A percentile compares a stretch with the other conserved stretches of the same genome.
phyloP scores from a whole-genome alignment of 1,140 invertebrate species.

The Procambarus clarkii region DNA sequence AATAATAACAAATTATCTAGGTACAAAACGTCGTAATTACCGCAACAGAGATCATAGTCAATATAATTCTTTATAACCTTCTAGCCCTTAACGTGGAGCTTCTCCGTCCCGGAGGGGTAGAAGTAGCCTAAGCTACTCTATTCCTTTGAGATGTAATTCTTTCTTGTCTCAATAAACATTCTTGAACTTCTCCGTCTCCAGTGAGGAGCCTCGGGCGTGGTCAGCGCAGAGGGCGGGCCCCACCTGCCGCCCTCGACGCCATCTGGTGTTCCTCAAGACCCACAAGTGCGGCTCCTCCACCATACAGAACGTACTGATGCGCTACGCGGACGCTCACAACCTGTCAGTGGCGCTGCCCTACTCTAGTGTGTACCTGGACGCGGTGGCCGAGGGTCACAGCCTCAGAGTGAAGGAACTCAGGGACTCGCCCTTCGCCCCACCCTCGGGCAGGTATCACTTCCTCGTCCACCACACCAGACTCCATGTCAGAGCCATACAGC shows the following conservation, averaged over 20 bases:
- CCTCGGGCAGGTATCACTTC: conserved; percentile 62
- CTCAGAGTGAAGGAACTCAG: conserved; percentile 30
- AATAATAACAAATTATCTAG: too few relatives aligned
- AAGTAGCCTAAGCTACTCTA: too few relatives aligned
- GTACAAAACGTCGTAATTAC: too few relatives aligned
- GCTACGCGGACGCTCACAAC: conserved; percentile 75
- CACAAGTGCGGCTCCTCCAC: conserved; percentile 78
- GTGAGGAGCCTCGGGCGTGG: conserved; percentile 49
- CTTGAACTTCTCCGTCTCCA: not conserved
- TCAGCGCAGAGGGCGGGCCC: conserved; percentile 8
- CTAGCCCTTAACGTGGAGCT: too few relatives aligned
- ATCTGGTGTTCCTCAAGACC: conserved; percentile 75
- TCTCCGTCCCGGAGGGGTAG: too few relatives aligned
- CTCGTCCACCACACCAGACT: conserved; percentile 73
- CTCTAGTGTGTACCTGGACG: conserved; percentile 74
- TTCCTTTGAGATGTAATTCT: too few relatives aligned
- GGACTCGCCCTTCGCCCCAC: conserved; percentile 52
- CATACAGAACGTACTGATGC: conserved; percentile 77
- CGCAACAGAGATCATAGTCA: too few relatives aligned
- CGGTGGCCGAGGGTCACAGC: conserved; percentile 3
- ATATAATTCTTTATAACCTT: too few relatives aligned
- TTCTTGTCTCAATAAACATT: too few relatives aligned
- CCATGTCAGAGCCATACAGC: conserved; percentile 48
- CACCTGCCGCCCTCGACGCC: conserved; percentile 57
- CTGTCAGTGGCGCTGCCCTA: conserved; percentile 76